These are phyloP conservation scores for Rachycentron canadum DNA, from an alignment of 2,797 vertebrate genomes.

Conservation along the genomic window DNA sequence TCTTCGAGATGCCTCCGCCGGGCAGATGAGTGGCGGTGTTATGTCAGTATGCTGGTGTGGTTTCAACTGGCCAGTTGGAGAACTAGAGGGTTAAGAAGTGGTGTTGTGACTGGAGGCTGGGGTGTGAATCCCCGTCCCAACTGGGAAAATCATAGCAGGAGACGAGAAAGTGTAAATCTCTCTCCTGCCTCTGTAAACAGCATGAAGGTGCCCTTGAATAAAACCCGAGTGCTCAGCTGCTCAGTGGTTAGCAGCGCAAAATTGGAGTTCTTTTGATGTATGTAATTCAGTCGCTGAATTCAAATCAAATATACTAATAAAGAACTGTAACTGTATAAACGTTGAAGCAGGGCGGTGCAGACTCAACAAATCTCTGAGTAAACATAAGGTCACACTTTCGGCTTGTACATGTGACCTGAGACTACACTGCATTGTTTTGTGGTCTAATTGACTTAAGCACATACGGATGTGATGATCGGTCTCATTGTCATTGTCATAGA, in stretches of 20 bases:
- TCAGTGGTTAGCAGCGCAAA: conserved; percentile 7
- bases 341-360: not conserved
- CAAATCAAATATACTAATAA: not conserved
- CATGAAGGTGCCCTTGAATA: conserved; percentile 21
- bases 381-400: conserved; percentile 21
- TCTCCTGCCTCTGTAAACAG: conserved; percentile 34
- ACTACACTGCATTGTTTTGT: not conserved
- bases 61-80: not conserved
- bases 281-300: conserved; percentile 1
- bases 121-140: not conserved
- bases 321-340: conserved; percentile 23
- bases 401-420: not conserved
- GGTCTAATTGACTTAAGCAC: conserved; percentile 28
- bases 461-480: conserved; percentile 43
- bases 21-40: conserved; percentile 12
- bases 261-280: conserved; percentile 20
- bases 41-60: not conserved
- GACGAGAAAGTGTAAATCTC: conserved; percentile 34
- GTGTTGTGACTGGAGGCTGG: not conserved
- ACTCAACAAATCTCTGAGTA: not conserved
- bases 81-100: conserved; percentile 1
- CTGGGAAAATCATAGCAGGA: not conserved
- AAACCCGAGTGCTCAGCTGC: conserved; percentile 3
- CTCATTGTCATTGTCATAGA: conserved; percentile 37
- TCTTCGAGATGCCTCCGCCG: conserved; percentile 12